Base-by-base conservation (phyloP, 2,113 vertebrate genomes). In the Cacatua alba region DNA sequence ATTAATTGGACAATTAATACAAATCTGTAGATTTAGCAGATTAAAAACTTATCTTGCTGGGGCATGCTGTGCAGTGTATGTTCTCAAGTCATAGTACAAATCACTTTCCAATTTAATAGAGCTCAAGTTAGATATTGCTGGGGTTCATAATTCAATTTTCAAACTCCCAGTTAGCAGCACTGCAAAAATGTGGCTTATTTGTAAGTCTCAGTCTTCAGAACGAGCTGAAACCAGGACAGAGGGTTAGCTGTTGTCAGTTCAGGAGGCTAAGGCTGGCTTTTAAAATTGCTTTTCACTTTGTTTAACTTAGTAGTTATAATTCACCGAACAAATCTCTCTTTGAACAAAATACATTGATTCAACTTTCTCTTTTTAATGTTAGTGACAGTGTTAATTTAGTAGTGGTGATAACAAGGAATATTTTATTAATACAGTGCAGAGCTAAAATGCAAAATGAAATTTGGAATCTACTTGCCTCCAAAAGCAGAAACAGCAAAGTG, bases 381-480 rank as follows among this genome's bases (percentile, higher is more conserved):
- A n/a, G 10, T 67, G 57, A 26, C 14, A 21, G 41, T 83, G 29
- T 80, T 92, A 49, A 59, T 78, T 62, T 84, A 44, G 7, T 39
- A 65, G 20, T 53, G 28, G 6, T 86, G n/a, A 59, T 92, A 92
- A 94, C 70, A 63, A 86, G 67, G 25, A 82, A 2, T 79, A 33
- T 96, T 90, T 95, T 96, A 15, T 96, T 95, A 37, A 52, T 94
- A 57, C 93, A 99, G 99, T 97, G 70, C 97, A 24, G 99, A 99
- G 92, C 97, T 99, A 71, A 99, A 99, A 90, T 99, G 99, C 97
- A 99, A 98, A 97, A 99, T 99, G 99, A 99, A 98, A 97, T 99
- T 99, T 97, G 99, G 98, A 21, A 96, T 99, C 95, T 99, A 98
- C 97, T 98, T 99, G 80, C 99, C 99, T 59, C 98, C 99, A 33